phyloP scores from a whole-genome alignment of 2,888 invertebrate species.

The Rhyacophila evoluta region DNA sequence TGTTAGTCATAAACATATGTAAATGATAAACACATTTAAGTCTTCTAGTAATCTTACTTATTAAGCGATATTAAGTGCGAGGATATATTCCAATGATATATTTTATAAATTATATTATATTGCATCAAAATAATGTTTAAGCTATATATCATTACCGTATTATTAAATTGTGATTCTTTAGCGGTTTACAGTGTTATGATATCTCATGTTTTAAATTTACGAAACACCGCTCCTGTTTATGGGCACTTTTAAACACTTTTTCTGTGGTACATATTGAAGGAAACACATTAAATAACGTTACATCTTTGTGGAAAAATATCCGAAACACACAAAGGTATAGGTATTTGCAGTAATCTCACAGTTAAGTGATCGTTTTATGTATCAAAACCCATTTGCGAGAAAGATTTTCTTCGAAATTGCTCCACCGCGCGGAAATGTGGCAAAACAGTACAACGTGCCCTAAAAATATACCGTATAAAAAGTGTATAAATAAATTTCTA shows the following conservation, averaged over 20 bases:
- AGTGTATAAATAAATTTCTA: too few relatives aligned
- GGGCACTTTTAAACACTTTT: background rate
- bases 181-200: too few relatives aligned
- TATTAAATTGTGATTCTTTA: too few relatives aligned
- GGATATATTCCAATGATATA: too few relatives aligned
- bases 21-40: too few relatives aligned
- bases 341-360: slow-evolving; percentile 10
- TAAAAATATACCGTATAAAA: background rate
- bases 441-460: background rate
- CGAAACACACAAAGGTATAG: background rate
- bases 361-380: slow-evolving; percentile 22
- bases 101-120: too few relatives aligned
- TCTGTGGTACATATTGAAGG: background rate
- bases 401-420: slow-evolving; percentile 8
- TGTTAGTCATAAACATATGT: too few relatives aligned
- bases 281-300: background rate
- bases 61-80: too few relatives aligned
- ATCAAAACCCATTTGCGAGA: slow-evolving; percentile 19
- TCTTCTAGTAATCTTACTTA: too few relatives aligned
- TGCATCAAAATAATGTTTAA: too few relatives aligned
- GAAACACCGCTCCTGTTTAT: background rate
- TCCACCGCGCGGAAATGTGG: background rate
- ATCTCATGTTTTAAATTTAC: background rate
- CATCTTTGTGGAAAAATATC: background rate
- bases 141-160: too few relatives aligned